Conservation (phyloP, 2,888 invertebrate species). For the Scotopteryx bipunctaria region DNA sequence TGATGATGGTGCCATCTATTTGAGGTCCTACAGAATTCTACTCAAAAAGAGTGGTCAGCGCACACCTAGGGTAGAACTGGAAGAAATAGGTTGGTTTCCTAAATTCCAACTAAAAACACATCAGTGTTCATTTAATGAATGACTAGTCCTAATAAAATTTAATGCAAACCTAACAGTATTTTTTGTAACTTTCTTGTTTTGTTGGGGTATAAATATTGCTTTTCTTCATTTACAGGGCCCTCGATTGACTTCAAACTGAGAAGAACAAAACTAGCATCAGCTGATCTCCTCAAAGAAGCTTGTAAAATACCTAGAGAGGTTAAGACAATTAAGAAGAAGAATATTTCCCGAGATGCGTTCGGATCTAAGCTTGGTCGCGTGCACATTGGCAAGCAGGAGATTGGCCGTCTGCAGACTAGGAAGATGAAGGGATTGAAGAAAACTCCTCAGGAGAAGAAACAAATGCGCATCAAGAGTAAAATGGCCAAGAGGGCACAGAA, state of each 20-base stretch:
- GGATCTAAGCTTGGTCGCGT: conserved; percentile 96
- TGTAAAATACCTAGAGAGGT: conserved; percentile 91
- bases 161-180: no score
- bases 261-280: conserved; percentile 94
- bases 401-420: conserved; percentile 92
- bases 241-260: conserved; percentile 93
- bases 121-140: no score
- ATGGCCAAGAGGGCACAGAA: conserved; percentile 58
- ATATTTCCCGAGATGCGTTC: conserved; percentile 92
- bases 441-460: conserved; percentile 86
- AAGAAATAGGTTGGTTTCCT: conserved; percentile 90
- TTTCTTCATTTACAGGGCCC: conserved; percentile 84
- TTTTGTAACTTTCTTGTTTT: not conserved
- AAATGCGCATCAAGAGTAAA: conserved; percentile 81
- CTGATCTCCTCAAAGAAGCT: conserved; percentile 93
- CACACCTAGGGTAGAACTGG: conserved; percentile 95
- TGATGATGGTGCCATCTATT: conserved; percentile 88
- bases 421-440: conserved; percentile 95
- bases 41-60: conserved; percentile 96
- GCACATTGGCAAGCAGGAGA: conserved; percentile 95
- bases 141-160: no score
- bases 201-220: no score
- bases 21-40: conserved; percentile 91
- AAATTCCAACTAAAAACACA: not conserved
- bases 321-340: conserved; percentile 94